Evolutionary conservation across 2,113 vertebrate species (phyloP).

Genomic region (Odocoileus hemionus): DNA sequence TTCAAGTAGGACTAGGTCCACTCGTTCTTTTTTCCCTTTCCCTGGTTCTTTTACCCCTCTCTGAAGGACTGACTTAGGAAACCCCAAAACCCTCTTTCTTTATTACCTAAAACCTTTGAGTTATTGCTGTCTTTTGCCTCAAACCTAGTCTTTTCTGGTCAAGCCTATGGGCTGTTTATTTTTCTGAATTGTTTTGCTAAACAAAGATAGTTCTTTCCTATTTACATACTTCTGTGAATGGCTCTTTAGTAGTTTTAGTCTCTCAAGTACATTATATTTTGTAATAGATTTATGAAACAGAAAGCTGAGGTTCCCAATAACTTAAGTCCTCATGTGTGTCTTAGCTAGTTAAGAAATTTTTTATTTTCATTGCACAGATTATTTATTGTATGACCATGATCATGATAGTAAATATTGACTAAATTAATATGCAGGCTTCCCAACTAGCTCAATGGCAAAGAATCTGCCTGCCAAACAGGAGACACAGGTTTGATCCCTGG

Average conservation of each 20-base stretch:
- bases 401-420: not conserved
- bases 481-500: not conserved
- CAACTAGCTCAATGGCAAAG: not conserved
- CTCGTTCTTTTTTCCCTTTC: not conserved
- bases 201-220: not conserved
- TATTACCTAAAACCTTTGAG: not conserved
- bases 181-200: not conserved
- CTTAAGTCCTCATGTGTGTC: not conserved
- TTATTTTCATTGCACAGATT: not conserved
- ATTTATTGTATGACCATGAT: not conserved
- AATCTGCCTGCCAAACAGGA: not conserved
- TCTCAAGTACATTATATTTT: not conserved
- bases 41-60: not conserved
- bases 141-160: not conserved
- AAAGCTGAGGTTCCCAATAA: not conserved
- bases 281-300: not conserved
- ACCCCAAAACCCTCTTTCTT: not conserved
- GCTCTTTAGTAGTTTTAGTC: not conserved
- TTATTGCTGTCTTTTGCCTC: not conserved
- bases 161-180: not conserved
- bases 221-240: not conserved
- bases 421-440: not conserved
- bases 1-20: not conserved
- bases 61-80: not conserved
- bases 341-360: not conserved